phyloP scores from a whole-genome alignment of 2,113 vertebrate species.

The Heterotis niloticus region DNA sequence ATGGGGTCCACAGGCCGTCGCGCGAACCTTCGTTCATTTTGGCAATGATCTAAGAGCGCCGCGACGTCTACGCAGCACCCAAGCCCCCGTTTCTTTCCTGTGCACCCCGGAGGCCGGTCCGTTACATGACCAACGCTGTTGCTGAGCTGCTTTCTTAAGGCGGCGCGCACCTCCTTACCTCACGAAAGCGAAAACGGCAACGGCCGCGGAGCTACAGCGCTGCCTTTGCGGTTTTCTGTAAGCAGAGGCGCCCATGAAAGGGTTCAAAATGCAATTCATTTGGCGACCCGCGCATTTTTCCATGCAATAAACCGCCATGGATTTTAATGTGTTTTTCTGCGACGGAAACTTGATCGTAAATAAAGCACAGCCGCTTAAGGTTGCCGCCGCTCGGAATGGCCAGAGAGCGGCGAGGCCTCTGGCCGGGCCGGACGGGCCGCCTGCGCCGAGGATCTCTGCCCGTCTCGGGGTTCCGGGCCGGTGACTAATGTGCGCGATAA shows the following conservation, averaged over 20 bases:
- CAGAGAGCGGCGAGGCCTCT: no score
- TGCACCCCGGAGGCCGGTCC: no score
- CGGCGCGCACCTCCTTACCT: no score
- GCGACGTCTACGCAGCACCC: not conserved
- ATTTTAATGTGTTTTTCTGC: conserved; percentile 59
- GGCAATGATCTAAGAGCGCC: not conserved
- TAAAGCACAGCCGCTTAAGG: conserved; percentile 17
- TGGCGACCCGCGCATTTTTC: conserved; percentile 55
- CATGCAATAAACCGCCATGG: conserved; percentile 51
- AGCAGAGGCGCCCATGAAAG: not conserved
- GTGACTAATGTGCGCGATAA: conserved; percentile 99
- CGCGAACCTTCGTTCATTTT: not conserved
- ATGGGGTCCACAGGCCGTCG: not conserved
- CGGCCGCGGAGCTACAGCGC: no score
- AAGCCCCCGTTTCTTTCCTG: not conserved
- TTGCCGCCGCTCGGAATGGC: no score
- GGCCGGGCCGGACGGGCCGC: conserved; percentile 29
- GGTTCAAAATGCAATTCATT: conserved; percentile 58
- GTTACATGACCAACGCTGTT: no score
- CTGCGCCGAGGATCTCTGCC: conserved; percentile 76
- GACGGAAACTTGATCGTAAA: conserved; percentile 39
- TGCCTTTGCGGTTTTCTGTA: not conserved
- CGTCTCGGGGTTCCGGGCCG: conserved; percentile 96
- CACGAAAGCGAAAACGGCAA: no score
- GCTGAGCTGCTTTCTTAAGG: not conserved